Evolutionary conservation across 1,140 invertebrate genomes (phyloP).

Genomic region (Euglossa dilemma): DNA sequence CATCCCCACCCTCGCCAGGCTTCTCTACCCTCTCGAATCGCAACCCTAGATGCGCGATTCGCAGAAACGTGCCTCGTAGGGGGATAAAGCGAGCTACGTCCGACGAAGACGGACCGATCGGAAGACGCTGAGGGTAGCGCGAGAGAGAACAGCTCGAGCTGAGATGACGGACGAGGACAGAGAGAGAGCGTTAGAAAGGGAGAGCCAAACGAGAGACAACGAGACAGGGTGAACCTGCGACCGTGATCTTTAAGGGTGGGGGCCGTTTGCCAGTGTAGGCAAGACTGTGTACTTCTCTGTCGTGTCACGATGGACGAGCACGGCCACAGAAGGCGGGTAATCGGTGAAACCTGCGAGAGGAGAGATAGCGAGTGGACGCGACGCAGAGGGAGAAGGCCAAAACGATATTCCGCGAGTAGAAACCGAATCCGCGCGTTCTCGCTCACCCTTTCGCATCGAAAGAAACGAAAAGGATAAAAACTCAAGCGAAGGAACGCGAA

Average conservation of each 20-base stretch:
- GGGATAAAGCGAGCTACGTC: constrained; percentile 23
- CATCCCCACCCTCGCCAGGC: constrained; percentile 46
- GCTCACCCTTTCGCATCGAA: constrained; percentile 24
- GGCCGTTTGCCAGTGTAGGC: constrained; percentile 21
- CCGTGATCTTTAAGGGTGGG: constrained; percentile 67
- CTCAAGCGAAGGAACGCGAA: too few species aligned
- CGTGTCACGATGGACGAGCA: constrained; percentile 27
- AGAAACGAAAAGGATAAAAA: constrained; percentile 4
- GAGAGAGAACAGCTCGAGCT: neutral
- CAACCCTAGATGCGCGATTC: constrained; percentile 66
- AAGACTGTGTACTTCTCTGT: constrained; percentile 37
- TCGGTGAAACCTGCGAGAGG: constrained; percentile 43
- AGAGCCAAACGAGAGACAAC: neutral
- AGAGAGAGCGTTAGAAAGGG: neutral
- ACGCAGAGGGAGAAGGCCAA: neutral
- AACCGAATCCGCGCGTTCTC: constrained; percentile 14
- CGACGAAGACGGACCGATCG: neutral
- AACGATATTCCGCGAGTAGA: constrained; percentile 20
- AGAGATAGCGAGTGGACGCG: constrained; percentile 22
- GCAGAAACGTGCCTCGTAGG: constrained; percentile 32
- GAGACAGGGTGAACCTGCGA: constrained; percentile 64
- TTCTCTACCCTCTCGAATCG: constrained; percentile 61
- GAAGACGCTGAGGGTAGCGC: neutral
- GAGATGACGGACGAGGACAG: neutral
- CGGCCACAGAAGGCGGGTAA: constrained; percentile 42